Evolutionary conservation across 1,140 invertebrate genomes (phyloP).

Genomic region (Elysia chlorotica): DNA sequence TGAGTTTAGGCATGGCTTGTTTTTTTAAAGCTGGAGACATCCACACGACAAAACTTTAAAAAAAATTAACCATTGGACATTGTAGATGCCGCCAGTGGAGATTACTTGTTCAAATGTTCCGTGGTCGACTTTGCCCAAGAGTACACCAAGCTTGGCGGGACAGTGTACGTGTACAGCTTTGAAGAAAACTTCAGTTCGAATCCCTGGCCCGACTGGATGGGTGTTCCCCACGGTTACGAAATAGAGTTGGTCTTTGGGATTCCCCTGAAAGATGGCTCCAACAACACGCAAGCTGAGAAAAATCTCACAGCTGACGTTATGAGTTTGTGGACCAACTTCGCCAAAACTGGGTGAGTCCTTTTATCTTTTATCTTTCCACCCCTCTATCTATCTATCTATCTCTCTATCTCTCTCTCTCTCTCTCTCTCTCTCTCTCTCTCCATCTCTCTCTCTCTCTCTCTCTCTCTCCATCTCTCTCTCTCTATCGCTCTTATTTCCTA

Average conservation of each 20-base stretch:
- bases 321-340: constrained; percentile 91
- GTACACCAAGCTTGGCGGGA: constrained; percentile 6
- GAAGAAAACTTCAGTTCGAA: constrained; percentile 64
- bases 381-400: too few relatives aligned
- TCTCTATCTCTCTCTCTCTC: too few relatives aligned
- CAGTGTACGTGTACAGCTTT: constrained; percentile 46
- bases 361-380: too few relatives aligned
- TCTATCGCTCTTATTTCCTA: too few relatives aligned
- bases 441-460: too few relatives aligned
- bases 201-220: constrained; percentile 94
- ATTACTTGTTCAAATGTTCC: constrained; percentile 48
- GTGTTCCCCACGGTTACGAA: constrained; percentile 94
- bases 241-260: constrained; percentile 90
- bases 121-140: constrained; percentile 32
- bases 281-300: constrained; percentile 88
- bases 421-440: too few relatives aligned
- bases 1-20: too few relatives aligned
- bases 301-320: constrained; percentile 86
- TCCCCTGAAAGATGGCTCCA: constrained; percentile 75
- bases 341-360: constrained; percentile 90
- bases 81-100: too few relatives aligned
- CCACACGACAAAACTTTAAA: too few relatives aligned
- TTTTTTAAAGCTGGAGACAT: too few relatives aligned
- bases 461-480: too few relatives aligned
- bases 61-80: too few relatives aligned